Conservation (phyloP, 2,797 vertebrate species). For the Epinephelus malabaricus region DNA sequence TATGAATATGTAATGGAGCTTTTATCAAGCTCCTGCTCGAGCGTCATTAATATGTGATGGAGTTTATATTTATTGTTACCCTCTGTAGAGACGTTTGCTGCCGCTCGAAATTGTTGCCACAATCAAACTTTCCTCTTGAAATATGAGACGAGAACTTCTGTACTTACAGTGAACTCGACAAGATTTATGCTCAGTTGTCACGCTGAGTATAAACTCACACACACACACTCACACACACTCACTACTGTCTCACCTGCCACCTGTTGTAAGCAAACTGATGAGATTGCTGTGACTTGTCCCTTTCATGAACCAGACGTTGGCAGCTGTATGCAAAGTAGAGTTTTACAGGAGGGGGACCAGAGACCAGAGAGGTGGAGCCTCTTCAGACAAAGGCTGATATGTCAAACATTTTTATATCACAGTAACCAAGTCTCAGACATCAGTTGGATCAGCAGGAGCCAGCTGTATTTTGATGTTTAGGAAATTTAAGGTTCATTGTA, state of each 20-base stretch:
- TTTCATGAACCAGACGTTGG: constrained; percentile 38
- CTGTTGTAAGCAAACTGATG: constrained; percentile 28
- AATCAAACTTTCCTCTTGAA: neutral
- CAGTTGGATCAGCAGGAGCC: neutral
- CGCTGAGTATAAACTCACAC: neutral
- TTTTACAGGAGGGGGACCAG: constrained; percentile 20
- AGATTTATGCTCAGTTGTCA: neutral
- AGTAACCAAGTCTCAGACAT: constrained; percentile 2
- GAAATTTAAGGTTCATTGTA: neutral
- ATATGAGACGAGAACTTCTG: neutral
- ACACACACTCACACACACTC: too few species aligned
- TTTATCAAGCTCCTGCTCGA: constrained; percentile 3
- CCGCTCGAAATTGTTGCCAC: neutral
- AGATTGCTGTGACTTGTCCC: constrained; percentile 28
- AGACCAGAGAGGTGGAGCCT: constrained; percentile 29
- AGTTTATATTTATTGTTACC: neutral
- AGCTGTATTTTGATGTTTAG: constrained; percentile 13
- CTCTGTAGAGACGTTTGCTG: neutral
- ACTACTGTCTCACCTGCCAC: constrained; percentile 40
- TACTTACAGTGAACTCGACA: constrained; percentile 12
- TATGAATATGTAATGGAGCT: constrained; percentile 17
- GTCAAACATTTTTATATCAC: constrained; percentile 17
- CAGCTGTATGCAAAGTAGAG: constrained; percentile 71
- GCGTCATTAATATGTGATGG: neutral
- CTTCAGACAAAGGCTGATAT: constrained; percentile 29